Percentiles rank a stretch among this genome's conserved stretches.
Conservation (phyloP, 2,113 vertebrate genomes). For the Montifringilla adamsi region DNA sequence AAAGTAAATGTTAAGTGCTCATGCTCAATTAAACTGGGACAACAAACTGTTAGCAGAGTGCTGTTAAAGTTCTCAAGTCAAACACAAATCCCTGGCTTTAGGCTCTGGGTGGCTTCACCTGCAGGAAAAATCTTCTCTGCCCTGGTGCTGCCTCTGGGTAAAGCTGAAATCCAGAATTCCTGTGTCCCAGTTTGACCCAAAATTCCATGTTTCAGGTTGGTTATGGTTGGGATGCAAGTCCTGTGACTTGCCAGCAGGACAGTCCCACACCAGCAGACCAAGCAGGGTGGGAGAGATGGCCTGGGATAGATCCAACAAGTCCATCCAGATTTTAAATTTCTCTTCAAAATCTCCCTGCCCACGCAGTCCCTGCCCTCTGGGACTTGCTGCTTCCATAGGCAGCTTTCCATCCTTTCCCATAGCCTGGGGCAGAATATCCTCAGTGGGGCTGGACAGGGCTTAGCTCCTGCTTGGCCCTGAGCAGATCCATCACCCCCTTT, state of each 20-base stretch:
- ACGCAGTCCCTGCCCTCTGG: neutral
- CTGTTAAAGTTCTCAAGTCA: neutral
- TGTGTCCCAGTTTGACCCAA: neutral
- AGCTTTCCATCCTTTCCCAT: neutral
- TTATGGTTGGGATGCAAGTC: neutral
- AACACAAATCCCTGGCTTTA: neutral
- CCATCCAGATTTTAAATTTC: neutral
- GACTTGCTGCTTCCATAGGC: neutral
- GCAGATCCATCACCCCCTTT: neutral
- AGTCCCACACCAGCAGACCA: rapidly evolving
- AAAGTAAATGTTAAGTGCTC: neutral
- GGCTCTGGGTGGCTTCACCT: neutral
- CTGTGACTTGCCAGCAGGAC: neutral
- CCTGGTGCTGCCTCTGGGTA: neutral
- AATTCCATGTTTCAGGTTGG: neutral
- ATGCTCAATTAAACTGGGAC: neutral
- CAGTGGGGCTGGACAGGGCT: neutral
- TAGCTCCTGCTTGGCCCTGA: neutral
- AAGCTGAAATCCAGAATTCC: rapidly evolving
- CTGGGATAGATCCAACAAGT: neutral
- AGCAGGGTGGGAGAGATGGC: neutral
- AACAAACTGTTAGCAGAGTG: neutral
- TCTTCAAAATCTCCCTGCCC: neutral
- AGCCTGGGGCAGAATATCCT: neutral
- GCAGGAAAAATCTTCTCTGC: too few species aligned